Evolutionary conservation across 2,797 vertebrate genomes (phyloP), one percentile per base, ranked within the genome.

Genomic region (Sebastes goodei): DNA sequence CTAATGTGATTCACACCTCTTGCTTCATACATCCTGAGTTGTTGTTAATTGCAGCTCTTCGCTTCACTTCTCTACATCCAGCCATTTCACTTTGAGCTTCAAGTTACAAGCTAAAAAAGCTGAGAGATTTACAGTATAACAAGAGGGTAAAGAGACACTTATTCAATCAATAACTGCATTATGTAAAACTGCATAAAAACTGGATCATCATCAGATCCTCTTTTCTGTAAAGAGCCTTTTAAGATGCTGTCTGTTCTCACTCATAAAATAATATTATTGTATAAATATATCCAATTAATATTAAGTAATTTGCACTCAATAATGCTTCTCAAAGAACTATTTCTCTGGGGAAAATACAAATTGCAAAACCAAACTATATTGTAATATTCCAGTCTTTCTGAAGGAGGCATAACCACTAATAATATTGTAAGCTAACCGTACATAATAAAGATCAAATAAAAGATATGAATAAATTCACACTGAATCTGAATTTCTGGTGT

Each of bases 111-210:
- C 32, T 46, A 10, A 64, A 64, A 53, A 5, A 3, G 5, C 23
- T 5, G 3, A 30, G 27, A 42, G 4, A 74, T 52, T 8, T 27
- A 32, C 33, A 57, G 12, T 7, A 46, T 9, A 59, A 67, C 35
- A 27, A 12, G 23, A 21, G 14, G 61, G 33, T 80, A 15, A 65
- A 74, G 60, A 67, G 32, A 29, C 30, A 14, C 65, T 70, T 61
- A 30, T 69, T 62, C 12, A 72, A n/a, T 83, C 69, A 83, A 52
- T 79, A 74, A 61, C 49, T 17, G 30, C 30, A 75, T 71, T 49
- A 42, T 38, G 56, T 23, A 42, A 32, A 59, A 56, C 2, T 30
- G 32, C 32, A 77, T 33, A 55, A 10, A 32, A 46, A 35, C 21
- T 7, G 33, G 5, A 64, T 29, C 21, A 69, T 67, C 9, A n/a